Conservation (phyloP, 2,888 invertebrate genomes). For the Crepidodera aurea region DNA sequence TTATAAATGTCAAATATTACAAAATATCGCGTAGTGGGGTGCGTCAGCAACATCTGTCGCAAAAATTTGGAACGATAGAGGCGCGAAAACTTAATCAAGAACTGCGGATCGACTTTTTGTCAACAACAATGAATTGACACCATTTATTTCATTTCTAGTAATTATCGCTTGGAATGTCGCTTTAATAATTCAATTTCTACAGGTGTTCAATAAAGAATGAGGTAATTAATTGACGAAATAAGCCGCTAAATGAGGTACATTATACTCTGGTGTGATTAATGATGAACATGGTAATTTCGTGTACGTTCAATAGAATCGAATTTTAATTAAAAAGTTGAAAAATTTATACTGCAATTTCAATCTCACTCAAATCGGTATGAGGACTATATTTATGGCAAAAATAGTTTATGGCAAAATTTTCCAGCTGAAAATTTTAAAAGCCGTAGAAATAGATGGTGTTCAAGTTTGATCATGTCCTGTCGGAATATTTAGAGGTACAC, state of each 20-base stretch:
- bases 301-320: slow-evolving; percentile 3
- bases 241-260: slow-evolving; percentile 2
- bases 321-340: slow-evolving; percentile 1
- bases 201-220: slow-evolving; percentile 21
- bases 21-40: not conserved
- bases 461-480: too few species aligned
- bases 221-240: slow-evolving; percentile 11
- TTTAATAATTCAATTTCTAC: slow-evolving; percentile 19
- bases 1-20: slow-evolving; percentile 1
- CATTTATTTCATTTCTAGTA: slow-evolving; percentile 16
- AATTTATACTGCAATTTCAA: too few species aligned
- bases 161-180: slow-evolving; percentile 14
- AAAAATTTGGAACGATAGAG: not conserved
- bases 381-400: too few species aligned
- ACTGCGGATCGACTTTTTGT: slow-evolving; percentile 12
- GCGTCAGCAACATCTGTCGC: slow-evolving; percentile 1
- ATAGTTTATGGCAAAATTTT: too few species aligned
- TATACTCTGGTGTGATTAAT: not conserved
- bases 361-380: too few species aligned
- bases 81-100: slow-evolving; percentile 17
- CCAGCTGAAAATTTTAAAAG: too few species aligned
- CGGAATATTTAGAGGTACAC: too few species aligned
- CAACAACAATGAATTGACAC: slow-evolving; percentile 16
- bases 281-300: slow-evolving; percentile 1
- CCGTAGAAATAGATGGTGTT: too few species aligned